Percentiles rank a stretch among this genome's conserved stretches.
phyloP scores from a whole-genome alignment of 2,113 vertebrate genomes.

The Tachysurus fulvidraco region DNA sequence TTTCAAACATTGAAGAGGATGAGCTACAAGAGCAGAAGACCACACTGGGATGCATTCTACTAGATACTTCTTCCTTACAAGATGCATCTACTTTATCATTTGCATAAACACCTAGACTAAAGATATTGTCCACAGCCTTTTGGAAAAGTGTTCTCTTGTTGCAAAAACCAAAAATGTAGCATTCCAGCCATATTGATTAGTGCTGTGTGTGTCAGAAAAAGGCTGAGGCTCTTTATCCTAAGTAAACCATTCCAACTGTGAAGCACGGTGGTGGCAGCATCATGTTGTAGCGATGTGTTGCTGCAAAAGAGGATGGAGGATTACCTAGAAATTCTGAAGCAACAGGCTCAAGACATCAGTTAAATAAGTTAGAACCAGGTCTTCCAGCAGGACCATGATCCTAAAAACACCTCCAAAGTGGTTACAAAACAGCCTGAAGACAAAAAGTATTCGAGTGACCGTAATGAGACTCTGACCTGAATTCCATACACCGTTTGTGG shows the following conservation, averaged over 20 bases:
- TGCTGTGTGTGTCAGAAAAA: background rate
- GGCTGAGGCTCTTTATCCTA: background rate
- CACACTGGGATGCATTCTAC: background rate
- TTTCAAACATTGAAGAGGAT: background rate
- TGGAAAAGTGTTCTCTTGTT: background rate
- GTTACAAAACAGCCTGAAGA: background rate
- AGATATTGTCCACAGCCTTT: background rate
- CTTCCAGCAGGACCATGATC: background rate
- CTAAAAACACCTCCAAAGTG: background rate
- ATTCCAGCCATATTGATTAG: background rate
- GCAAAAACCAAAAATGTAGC: background rate
- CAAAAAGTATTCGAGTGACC: background rate
- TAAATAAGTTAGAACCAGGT: background rate
- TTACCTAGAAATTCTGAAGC: background rate
- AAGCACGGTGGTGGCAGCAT: background rate
- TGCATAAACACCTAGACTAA: too few relatives aligned
- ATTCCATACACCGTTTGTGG: background rate
- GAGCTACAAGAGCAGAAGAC: background rate
- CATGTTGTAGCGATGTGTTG: background rate
- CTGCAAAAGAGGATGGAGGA: background rate
- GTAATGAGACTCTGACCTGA: background rate
- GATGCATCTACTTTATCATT: too few relatives aligned
- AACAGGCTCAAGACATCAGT: background rate
- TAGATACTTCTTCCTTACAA: too few relatives aligned
- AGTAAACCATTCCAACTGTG: background rate